Evolutionary conservation across 2,797 vertebrate genomes (phyloP).

Genomic region (Schizopygopsis pylzovi): DNA sequence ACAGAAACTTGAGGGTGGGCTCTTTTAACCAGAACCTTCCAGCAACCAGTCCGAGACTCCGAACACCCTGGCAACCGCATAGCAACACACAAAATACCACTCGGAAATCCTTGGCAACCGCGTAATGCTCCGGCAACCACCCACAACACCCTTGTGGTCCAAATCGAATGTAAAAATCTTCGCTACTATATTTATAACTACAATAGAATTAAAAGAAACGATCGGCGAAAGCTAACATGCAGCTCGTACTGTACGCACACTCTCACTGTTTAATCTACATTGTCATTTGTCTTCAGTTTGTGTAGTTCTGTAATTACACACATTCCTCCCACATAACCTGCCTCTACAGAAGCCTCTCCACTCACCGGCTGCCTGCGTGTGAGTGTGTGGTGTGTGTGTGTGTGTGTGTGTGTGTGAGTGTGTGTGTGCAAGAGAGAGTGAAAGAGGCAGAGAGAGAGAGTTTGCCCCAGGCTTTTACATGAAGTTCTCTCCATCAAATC

Average conservation of each 20-base stretch:
- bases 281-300: constrained; percentile 46
- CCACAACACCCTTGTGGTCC: background rate
- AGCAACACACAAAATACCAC: background rate
- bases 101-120: background rate
- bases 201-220: background rate
- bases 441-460: constrained; percentile 44
- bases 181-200: background rate
- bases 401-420: constrained; percentile 17
- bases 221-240: background rate
- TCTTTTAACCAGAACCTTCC: background rate
- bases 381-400: background rate
- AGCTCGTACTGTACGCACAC: constrained; percentile 3
- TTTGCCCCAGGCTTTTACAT: constrained; percentile 61
- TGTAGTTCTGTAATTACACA: constrained; percentile 58
- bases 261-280: constrained; percentile 34
- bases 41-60: constrained; percentile 22
- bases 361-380: constrained; percentile 46
- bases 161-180: background rate
- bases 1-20: background rate
- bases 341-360: constrained; percentile 66
- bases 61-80: background rate
- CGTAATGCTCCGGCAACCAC: constrained; percentile 14
- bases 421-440: constrained; percentile 1
- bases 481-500: constrained; percentile 60
- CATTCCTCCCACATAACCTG: constrained; percentile 70